Evolutionary conservation across 2,888 invertebrate species (phyloP).

Genomic region (Shargacucullia verbasci): DNA sequence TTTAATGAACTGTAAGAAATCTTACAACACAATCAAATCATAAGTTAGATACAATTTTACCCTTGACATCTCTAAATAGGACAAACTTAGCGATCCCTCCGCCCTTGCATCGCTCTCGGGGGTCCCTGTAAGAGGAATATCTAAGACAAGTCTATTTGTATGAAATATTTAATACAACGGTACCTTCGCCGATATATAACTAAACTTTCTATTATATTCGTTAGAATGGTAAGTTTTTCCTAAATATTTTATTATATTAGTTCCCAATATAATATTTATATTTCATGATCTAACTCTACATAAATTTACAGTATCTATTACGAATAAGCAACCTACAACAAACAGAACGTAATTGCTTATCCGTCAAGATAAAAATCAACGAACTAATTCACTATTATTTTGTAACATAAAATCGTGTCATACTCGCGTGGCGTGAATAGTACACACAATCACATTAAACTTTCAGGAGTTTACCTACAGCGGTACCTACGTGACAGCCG

Average conservation of each 20-base stretch:
- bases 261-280: no score
- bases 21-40: constrained; percentile 11
- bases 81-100: constrained; percentile 56
- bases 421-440: constrained; percentile 46
- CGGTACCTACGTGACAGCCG: constrained; percentile 57
- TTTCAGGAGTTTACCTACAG: constrained; percentile 62
- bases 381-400: constrained; percentile 47
- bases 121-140: constrained; percentile 53
- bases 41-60: constrained; percentile 7
- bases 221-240: no score
- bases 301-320: no score
- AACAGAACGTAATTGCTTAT: constrained; percentile 14
- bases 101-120: constrained; percentile 32
- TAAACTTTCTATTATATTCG: constrained; percentile 1
- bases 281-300: no score
- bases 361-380: constrained; percentile 30
- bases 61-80: constrained; percentile 47
- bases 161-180: constrained; percentile 60
- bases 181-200: constrained; percentile 27
- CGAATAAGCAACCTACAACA: background rate
- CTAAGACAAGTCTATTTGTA: constrained; percentile 54
- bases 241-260: background rate
- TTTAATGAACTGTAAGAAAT: background rate
- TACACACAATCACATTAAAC: constrained; percentile 60
- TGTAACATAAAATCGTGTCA: constrained; percentile 40